These are phyloP conservation scores for Cygnus olor DNA, from an alignment of 2,797 vertebrate genomes.

Conservation along the genomic window DNA sequence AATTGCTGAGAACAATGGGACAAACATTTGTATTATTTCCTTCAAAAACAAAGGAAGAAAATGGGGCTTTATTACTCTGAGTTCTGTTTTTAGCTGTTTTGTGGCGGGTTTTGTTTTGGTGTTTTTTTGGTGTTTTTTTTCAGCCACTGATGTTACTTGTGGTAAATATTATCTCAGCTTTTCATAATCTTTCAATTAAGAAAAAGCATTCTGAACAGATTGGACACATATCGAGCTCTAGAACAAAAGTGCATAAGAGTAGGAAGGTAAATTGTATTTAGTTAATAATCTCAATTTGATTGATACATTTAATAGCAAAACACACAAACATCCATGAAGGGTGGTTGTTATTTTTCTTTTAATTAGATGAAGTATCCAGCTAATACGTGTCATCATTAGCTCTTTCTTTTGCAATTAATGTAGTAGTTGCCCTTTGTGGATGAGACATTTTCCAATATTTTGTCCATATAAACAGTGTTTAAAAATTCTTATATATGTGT, in stretches of 20 bases:
- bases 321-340: background rate
- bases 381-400: background rate
- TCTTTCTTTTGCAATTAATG: background rate
- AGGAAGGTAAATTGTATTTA: background rate
- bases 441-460: background rate
- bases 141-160: background rate
- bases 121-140: background rate
- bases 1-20: background rate
- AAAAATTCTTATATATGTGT: background rate
- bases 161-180: background rate
- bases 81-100: background rate
- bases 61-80: background rate
- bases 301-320: background rate
- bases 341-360: background rate
- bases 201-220: background rate
- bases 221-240: background rate
- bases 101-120: background rate
- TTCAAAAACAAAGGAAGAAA: background rate
- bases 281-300: background rate
- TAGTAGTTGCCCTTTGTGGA: background rate
- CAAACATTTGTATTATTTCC: rapidly evolving
- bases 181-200: background rate
- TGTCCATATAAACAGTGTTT: background rate
- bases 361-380: background rate
- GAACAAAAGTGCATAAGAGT: background rate